Base-by-base conservation (phyloP, 2,797 vertebrate species). In the Lacerta viridis region DNA sequence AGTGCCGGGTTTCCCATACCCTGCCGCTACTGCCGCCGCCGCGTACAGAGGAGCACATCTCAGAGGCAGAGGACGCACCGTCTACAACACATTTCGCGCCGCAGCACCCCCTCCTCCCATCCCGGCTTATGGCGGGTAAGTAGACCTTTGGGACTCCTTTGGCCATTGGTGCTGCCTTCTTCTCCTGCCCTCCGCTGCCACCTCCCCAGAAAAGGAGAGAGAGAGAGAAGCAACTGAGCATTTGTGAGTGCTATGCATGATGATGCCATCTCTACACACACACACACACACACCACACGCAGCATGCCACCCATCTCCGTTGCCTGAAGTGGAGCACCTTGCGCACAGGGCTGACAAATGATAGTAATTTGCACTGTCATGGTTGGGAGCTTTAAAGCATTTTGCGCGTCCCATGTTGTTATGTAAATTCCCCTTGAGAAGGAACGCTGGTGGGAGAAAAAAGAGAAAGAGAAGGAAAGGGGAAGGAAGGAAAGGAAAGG, bases 1-100 rank as follows among this genome's bases (percentile, higher is more conserved):
- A 99, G 99, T 99, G 97, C 98, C 98, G 94, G 98, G 98, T 95
- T 99, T 99, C 95, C 98, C 99, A 39, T 98, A 98, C 96, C 98
- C 98, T 94, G 98, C 98, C 75, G 98, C 98, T 36, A 99, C 97
- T 7, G 98, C 98, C 0, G 98, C 98, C 17, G 98, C 98, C 9
- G 98, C 98, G 0, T 99, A 99, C 97, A 97, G 98, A 98, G 98
- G 98, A 89, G 98, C 98, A 18, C 98, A 99, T 88, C 97, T 99
- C 96, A 96, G 99, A 95, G 99, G 99, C 93, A 97, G 98, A 92
- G 99, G 99, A 80, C 98, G 98, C 93, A 98, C 98, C 0, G 98
- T 99, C 88, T 99, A 99, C 97, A 99, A 99, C 96, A 98, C 98
- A 18, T 99, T 99, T 93, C 97, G 99, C 82, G 98, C 98, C 1